A percentile compares a stretch with the other conserved stretches of the same genome.
Conservation (phyloP, 2,888 invertebrate genomes). For the Lepidochitona cinerea region DNA sequence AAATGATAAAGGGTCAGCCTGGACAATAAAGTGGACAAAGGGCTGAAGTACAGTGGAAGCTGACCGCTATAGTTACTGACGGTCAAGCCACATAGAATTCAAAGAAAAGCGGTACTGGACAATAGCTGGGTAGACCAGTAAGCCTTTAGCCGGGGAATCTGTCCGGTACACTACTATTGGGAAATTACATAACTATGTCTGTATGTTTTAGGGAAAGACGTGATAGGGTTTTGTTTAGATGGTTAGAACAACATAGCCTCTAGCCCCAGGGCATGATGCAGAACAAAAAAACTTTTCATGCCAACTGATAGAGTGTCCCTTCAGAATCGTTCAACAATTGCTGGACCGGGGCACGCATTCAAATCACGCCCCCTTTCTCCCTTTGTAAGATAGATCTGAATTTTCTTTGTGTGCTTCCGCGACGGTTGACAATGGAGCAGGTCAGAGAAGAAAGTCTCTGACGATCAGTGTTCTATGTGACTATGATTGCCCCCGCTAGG, state of each 20-base stretch:
- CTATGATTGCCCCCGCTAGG: neutral
- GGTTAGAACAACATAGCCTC: neutral
- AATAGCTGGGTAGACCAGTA: constrained; percentile 1
- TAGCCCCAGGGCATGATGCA: neutral
- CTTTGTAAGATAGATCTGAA: constrained; percentile 3
- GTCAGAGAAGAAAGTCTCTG: neutral
- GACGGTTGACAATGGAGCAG: neutral
- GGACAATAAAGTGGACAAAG: constrained; percentile 2
- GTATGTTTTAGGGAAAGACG: neutral
- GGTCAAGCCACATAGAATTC: neutral
- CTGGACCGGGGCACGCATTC: neutral
- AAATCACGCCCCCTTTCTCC: constrained; percentile 8
- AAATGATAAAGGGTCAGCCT: neutral
- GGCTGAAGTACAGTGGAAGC: neutral
- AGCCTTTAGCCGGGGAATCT: neutral
- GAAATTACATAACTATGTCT: neutral
- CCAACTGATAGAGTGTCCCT: neutral
- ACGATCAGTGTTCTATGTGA: neutral
- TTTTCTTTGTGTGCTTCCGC: neutral
- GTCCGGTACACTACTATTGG: neutral
- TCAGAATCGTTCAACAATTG: neutral
- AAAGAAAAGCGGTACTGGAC: neutral
- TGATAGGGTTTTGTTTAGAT: neutral
- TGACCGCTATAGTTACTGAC: neutral
- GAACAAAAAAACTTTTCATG: neutral